phyloP scores from a whole-genome alignment of 1,140 invertebrate genomes.

The Dendroctonus ponderosae region DNA sequence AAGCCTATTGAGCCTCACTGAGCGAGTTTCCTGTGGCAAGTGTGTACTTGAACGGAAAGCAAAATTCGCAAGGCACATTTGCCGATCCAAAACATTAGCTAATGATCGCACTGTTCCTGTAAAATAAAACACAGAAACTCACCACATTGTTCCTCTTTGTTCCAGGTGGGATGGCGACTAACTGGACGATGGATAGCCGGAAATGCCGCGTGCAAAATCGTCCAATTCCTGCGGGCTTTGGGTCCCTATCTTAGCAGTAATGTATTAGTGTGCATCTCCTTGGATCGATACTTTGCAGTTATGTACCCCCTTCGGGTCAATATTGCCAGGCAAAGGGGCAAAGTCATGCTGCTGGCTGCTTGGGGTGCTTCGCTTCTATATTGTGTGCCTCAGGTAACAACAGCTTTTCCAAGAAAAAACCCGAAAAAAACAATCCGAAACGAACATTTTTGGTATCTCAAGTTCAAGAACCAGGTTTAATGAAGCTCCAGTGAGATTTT shows the following conservation, averaged over 20 bases:
- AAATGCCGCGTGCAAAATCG: conserved; percentile 70
- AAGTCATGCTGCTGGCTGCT: conserved; percentile 69
- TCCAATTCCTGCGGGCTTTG: conserved; percentile 73
- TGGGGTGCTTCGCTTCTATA: conserved; percentile 69
- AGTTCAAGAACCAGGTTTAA: too few relatives aligned
- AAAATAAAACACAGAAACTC: too few relatives aligned
- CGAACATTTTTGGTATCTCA: too few relatives aligned
- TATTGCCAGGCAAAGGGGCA: conserved; percentile 66
- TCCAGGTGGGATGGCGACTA: conserved; percentile 70
- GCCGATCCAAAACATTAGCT: too few relatives aligned
- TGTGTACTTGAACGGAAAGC: too few relatives aligned
- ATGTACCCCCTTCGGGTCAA: conserved; percentile 70
- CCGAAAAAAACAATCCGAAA: too few relatives aligned
- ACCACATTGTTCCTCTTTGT: conserved; percentile 30
- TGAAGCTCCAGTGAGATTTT: too few relatives aligned
- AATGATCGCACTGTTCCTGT: too few relatives aligned
- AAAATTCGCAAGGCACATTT: too few relatives aligned
- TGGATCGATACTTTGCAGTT: conserved; percentile 78
- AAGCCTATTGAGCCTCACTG: too few relatives aligned
- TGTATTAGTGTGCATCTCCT: conserved; percentile 75
- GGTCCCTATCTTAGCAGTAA: conserved; percentile 81
- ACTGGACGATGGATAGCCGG: conserved; percentile 79
- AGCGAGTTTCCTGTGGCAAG: too few relatives aligned
- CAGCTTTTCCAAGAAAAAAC: background rate
- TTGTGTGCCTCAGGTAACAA: conserved; percentile 71